A percentile compares a stretch with the other conserved stretches of the same genome.
Evolutionary conservation across 35 echinoderm and acorn worm species (phyloP).

Genomic region (Holothuria glaberrima): DNA sequence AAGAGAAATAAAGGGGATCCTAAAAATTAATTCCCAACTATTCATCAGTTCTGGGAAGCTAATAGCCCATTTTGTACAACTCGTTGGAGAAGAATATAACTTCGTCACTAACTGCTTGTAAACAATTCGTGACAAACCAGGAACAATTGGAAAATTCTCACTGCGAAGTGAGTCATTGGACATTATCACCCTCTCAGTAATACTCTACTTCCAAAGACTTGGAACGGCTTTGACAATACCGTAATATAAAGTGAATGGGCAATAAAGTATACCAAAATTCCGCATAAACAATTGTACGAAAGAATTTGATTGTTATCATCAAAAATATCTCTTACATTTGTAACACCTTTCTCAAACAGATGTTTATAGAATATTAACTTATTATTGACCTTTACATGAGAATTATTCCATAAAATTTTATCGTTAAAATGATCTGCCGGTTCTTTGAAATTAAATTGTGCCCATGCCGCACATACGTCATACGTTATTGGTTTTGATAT

Average conservation of each 20-base stretch:
- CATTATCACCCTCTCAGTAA: background rate
- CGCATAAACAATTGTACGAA: background rate
- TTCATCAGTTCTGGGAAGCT: background rate
- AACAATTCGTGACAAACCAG: background rate
- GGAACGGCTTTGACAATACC: background rate
- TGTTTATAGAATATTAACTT: conserved; percentile 8
- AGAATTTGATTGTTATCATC: background rate
- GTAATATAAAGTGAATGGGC: background rate
- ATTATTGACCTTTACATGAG: conserved; percentile 19
- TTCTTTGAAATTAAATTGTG: background rate
- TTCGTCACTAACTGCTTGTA: background rate
- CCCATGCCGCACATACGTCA: background rate
- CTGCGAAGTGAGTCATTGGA: background rate
- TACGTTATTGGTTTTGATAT: background rate
- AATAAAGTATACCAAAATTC: background rate
- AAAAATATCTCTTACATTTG: background rate
- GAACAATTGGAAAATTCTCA: background rate
- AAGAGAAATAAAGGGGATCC: background rate
- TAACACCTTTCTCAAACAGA: background rate
- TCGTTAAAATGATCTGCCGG: background rate
- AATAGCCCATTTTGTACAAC: background rate
- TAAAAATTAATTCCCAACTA: background rate
- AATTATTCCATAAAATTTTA: conserved; percentile 32
- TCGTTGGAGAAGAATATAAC: background rate
- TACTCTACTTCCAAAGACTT: background rate